Evolutionary conservation across 2,797 vertebrate genomes (phyloP).

Genomic region (Megaceryle alcyon): DNA sequence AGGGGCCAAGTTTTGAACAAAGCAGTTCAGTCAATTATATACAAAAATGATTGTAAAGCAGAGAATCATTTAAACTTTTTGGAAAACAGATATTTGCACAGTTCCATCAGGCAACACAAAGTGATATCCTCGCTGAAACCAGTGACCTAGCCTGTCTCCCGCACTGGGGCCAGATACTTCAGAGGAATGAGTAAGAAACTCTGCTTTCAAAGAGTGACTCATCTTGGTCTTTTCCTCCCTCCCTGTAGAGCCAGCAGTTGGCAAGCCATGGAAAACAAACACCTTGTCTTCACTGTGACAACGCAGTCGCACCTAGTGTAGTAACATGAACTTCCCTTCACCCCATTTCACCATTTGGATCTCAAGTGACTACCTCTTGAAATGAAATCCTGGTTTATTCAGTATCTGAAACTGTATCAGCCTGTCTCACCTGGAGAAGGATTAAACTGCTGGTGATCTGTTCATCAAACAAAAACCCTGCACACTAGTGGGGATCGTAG

Average conservation of each 20-base stretch:
- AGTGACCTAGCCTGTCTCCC: slow-evolving; percentile 11
- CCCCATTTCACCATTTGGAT: background rate
- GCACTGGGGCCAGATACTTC: background rate
- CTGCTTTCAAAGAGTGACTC: background rate
- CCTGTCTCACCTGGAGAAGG: background rate
- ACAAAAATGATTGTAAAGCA: slow-evolving; percentile 39
- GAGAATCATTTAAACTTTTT: slow-evolving; percentile 16
- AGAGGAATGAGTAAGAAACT: background rate
- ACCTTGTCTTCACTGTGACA: slow-evolving; percentile 15
- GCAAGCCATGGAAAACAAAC: slow-evolving; percentile 26
- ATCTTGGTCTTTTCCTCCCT: background rate
- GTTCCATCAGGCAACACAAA: background rate
- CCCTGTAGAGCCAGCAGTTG: background rate
- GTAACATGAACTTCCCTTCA: slow-evolving; percentile 27
- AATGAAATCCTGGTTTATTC: background rate
- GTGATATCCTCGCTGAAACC: background rate
- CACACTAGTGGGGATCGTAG: background rate
- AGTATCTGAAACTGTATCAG: background rate
- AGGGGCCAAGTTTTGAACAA: slow-evolving; percentile 66
- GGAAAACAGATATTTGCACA: background rate
- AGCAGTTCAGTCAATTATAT: slow-evolving; percentile 52
- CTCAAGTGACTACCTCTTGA: background rate
- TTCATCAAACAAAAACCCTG: background rate
- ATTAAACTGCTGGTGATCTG: background rate
- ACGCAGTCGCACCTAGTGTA: background rate